Conservation (phyloP, 2,113 vertebrate species). For the Tachysurus fulvidraco region DNA sequence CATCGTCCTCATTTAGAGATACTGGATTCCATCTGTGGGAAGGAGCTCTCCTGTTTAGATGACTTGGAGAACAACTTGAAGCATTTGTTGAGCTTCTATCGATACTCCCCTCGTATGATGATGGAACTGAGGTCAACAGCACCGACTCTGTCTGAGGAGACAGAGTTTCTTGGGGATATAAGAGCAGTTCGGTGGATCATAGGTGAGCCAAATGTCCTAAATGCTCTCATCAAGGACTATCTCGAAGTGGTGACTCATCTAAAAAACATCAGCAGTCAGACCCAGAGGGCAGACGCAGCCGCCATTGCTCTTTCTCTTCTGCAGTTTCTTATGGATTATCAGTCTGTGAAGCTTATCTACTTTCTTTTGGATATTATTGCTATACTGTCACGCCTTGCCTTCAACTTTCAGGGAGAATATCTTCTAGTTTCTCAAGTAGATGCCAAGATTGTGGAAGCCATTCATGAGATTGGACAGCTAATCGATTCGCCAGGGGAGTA, state of each 20-base stretch:
- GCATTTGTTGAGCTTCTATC: slow-evolving; percentile 93
- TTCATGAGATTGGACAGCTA: slow-evolving; percentile 89
- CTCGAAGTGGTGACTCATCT: slow-evolving; percentile 92
- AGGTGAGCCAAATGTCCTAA: slow-evolving; percentile 93
- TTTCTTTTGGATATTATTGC: slow-evolving; percentile 92
- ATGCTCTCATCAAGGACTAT: slow-evolving; percentile 94
- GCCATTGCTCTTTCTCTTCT: slow-evolving; percentile 91
- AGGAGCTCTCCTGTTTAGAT: slow-evolving; percentile 91
- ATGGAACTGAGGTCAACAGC: slow-evolving; percentile 85
- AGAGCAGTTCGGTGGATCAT: slow-evolving; percentile 92
- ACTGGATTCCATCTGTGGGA: slow-evolving; percentile 90
- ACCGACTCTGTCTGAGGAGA: slow-evolving; percentile 89
- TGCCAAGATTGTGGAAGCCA: slow-evolving; percentile 87
- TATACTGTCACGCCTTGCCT: slow-evolving; percentile 88
- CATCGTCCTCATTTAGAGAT: slow-evolving; percentile 92
- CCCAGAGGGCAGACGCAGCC: slow-evolving; percentile 86
- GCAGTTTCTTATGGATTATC: slow-evolving; percentile 96
- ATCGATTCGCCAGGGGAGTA: slow-evolving; percentile 90
- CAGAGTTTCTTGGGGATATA: slow-evolving; percentile 92
- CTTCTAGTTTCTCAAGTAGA: slow-evolving; percentile 90
- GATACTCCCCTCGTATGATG: slow-evolving; percentile 92
- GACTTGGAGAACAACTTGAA: slow-evolving; percentile 95
- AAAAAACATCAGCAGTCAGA: slow-evolving; percentile 90
- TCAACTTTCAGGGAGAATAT: slow-evolving; percentile 89
- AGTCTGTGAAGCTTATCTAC: slow-evolving; percentile 94